Base-by-base conservation (phyloP, 1,140 invertebrate species). In the Bacillus rossius region DNA sequence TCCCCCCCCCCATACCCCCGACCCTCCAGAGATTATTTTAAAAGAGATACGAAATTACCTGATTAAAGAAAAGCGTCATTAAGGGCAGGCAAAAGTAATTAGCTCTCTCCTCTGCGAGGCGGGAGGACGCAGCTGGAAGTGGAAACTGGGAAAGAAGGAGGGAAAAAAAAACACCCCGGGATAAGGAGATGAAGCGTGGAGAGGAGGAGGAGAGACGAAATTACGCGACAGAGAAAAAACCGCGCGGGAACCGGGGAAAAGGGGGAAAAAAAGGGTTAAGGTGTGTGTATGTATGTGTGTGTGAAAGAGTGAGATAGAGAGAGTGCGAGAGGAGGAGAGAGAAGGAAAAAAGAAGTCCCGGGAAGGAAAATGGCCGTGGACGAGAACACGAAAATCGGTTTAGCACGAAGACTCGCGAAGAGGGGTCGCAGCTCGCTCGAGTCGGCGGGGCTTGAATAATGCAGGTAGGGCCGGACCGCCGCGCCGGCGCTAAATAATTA, bases 1-100 rank as follows among this genome's bases (percentile, higher is more conserved):
- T n/a, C n/a, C n/a, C n/a, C n/a, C n/a, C n/a, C n/a, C n/a, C n/a
- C n/a, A n/a, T n/a, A n/a, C n/a, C n/a, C n/a, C n/a, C n/a, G n/a
- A n/a, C n/a, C n/a, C n/a, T n/a, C n/a, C 8, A 37, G 52, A 60
- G 58, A 60, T 60, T 60, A 48, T 57, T 57, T 57, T 57, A 57
- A 57, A 60, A 55, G 58, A 60, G 58, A 60, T 60, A 55, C 43
- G 58, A 55, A 59, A 59, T 59, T 59, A 59, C 57, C 51, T 60
- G 58, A 60, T 60, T 60, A 60, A 57, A 57, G 55, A 34, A 57
- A 57, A 57, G 55, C 55, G 34, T 43, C 55, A 57, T 57, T 57
- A 57, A 57, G 40, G 29, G 16, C 55, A 57, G 49, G 55, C 55
- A 57, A 57, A 57, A 49, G 55, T 57, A 57, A 57, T 57, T 57